Percentiles rank a stretch among this genome's conserved stretches.
phyloP scores from a whole-genome alignment of 92 coral and sea anemone species.

The Porites divaricata region DNA sequence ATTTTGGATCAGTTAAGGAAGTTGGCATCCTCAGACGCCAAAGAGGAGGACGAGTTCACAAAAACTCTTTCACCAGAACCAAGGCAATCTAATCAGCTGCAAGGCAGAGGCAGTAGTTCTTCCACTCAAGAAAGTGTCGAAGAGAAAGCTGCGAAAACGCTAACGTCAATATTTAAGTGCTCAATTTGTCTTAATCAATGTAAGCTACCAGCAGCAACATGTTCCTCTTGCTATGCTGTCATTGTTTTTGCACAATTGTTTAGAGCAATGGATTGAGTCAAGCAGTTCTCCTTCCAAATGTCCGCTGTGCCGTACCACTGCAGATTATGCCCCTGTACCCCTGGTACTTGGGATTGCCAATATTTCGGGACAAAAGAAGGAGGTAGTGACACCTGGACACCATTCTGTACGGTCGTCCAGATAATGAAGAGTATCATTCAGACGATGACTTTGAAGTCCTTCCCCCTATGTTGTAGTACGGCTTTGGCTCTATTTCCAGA shows the following conservation, averaged over 20 bases:
- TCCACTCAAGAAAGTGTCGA: neutral
- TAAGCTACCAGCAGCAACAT: constrained; percentile 55
- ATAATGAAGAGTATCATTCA: constrained; percentile 20
- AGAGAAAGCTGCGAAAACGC: neutral
- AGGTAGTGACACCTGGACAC: constrained; percentile 29
- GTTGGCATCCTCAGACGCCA: constrained; percentile 15
- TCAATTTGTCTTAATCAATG: constrained; percentile 12
- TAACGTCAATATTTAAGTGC: constrained; percentile 8
- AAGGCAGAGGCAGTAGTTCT: neutral
- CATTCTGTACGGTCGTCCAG: constrained; percentile 31
- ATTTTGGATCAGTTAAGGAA: constrained; percentile 35
- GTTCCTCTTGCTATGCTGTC: constrained; percentile 56
- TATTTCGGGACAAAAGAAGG: constrained; percentile 45
- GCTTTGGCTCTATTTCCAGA: no score
- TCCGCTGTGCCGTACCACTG: constrained; percentile 60
- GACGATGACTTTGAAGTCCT: constrained; percentile 18
- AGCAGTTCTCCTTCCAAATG: constrained; percentile 39
- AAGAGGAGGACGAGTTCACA: constrained; percentile 16
- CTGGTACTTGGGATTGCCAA: constrained; percentile 50
- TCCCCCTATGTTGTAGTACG: constrained; percentile 1
- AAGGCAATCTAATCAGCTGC: constrained; percentile 5
- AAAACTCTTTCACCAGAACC: neutral
- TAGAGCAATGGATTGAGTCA: constrained; percentile 68
- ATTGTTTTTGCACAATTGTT: constrained; percentile 64
- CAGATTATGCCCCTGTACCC: constrained; percentile 53